Evolutionary conservation across 2,888 invertebrate genomes (phyloP).

Genomic region (Masnerella sp.): DNA sequence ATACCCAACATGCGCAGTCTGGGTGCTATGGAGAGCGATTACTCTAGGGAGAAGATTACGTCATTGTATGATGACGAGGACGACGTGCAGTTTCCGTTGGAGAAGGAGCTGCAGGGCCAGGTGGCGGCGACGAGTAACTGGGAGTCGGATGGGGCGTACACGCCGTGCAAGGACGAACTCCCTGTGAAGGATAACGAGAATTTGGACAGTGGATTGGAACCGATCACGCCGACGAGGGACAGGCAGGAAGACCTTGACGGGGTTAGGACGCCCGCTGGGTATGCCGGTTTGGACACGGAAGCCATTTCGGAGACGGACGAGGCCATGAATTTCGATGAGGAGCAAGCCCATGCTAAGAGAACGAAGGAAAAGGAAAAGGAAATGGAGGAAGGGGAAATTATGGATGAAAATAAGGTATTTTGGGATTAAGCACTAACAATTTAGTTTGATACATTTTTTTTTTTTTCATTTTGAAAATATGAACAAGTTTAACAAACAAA

Average conservation of each 20-base stretch:
- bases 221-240: slow-evolving; percentile 74
- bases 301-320: slow-evolving; percentile 78
- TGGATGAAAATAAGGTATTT: slow-evolving; percentile 64
- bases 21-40: slow-evolving; percentile 32
- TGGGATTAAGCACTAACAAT: too few species aligned
- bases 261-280: slow-evolving; percentile 76
- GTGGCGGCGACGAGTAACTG: slow-evolving; percentile 59
- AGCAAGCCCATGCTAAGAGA: slow-evolving; percentile 73
- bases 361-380: slow-evolving; percentile 74
- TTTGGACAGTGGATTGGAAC: slow-evolving; percentile 73
- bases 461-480: too few species aligned
- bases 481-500: too few species aligned
- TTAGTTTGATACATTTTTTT: too few species aligned
- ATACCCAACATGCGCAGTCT: slow-evolving; percentile 27
- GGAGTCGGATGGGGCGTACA: slow-evolving; percentile 75
- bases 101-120: slow-evolving; percentile 62
- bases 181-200: slow-evolving; percentile 66
- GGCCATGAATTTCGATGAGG: slow-evolving; percentile 76
- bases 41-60: slow-evolving; percentile 22
- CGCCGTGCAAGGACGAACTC: slow-evolving; percentile 74
- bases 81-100: slow-evolving; percentile 67
- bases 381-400: slow-evolving; percentile 75
- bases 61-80: slow-evolving; percentile 61
- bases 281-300: slow-evolving; percentile 77
- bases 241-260: slow-evolving; percentile 72